Percentiles rank a stretch among this genome's conserved stretches.
Conservation (phyloP, 2,888 invertebrate genomes). For the Eilema caniola region DNA sequence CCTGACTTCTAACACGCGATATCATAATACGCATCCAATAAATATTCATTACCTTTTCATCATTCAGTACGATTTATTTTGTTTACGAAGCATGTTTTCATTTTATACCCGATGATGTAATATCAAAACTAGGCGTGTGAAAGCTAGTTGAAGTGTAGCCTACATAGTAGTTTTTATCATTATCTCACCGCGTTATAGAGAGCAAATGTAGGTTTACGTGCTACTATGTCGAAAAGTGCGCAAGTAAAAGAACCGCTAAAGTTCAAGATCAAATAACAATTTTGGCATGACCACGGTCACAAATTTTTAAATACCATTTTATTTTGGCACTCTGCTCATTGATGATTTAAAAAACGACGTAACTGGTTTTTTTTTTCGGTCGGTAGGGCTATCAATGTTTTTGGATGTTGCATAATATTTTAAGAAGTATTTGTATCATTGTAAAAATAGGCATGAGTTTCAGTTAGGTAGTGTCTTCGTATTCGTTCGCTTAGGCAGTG, state of each 20-base stretch:
- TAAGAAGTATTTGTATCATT: background rate
- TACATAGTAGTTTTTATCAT: constrained; percentile 33
- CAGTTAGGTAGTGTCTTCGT: background rate
- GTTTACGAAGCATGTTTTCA: constrained; percentile 3
- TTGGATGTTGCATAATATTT: background rate
- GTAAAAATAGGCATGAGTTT: background rate
- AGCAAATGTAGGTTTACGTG: constrained; percentile 18
- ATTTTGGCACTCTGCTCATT: constrained; percentile 27
- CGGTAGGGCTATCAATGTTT: background rate
- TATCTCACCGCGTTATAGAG: constrained; percentile 16
- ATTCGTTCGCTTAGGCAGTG: background rate
- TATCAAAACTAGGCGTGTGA: constrained; percentile 27
- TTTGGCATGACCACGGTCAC: constrained; percentile 51
- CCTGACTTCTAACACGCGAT: background rate
- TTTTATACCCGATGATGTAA: constrained; percentile 11
- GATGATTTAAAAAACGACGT: constrained; percentile 6
- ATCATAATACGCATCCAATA: background rate
- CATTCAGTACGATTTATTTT: background rate
- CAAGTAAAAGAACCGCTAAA: constrained; percentile 46
- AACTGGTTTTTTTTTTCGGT: background rate
- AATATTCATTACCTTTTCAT: no score
- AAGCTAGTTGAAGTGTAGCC: constrained; percentile 32
- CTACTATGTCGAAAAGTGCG: constrained; percentile 25
- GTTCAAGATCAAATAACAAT: constrained; percentile 61
- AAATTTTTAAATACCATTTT: constrained; percentile 25